Conservation (phyloP, 92 coral and sea anemone genomes). For the Parazoanthus atlanticus region DNA sequence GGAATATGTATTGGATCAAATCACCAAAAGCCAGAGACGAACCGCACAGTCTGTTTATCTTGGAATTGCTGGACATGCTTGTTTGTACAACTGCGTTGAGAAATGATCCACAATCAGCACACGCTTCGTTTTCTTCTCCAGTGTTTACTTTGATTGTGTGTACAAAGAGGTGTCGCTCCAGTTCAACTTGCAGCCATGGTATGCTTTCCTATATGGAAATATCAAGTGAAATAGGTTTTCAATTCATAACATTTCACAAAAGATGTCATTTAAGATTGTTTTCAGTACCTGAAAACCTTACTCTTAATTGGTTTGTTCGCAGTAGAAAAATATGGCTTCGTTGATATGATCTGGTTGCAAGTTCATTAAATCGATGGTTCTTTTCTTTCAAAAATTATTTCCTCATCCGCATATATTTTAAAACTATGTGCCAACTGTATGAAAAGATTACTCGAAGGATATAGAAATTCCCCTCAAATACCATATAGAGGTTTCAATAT, state of each 20-base stretch:
- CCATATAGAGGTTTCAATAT: no score
- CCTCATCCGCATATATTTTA: no score
- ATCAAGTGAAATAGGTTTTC: neutral
- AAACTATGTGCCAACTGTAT: no score
- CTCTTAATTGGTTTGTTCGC: no score
- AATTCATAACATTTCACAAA: neutral
- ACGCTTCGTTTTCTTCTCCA: neutral
- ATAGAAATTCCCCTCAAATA: no score
- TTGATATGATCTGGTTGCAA: no score
- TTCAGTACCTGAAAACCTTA: neutral
- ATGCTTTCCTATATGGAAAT: neutral
- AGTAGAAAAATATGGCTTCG: no score
- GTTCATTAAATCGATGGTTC: no score
- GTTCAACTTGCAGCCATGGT: constrained; percentile 10
- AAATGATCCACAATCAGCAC: constrained; percentile 15
- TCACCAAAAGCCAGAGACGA: constrained; percentile 10
- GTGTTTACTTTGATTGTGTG: constrained; percentile 6
- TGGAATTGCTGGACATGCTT: neutral
- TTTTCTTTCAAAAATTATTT: no score
- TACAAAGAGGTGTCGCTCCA: neutral
- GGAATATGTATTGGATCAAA: neutral
- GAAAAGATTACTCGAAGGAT: no score
- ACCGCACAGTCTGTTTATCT: neutral
- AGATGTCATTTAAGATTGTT: no score
- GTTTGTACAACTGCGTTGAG: neutral